Percentiles rank a stretch among this genome's conserved stretches.
Conservation (phyloP, 2,888 invertebrate genomes). For the Camptogramma bilineatum region DNA sequence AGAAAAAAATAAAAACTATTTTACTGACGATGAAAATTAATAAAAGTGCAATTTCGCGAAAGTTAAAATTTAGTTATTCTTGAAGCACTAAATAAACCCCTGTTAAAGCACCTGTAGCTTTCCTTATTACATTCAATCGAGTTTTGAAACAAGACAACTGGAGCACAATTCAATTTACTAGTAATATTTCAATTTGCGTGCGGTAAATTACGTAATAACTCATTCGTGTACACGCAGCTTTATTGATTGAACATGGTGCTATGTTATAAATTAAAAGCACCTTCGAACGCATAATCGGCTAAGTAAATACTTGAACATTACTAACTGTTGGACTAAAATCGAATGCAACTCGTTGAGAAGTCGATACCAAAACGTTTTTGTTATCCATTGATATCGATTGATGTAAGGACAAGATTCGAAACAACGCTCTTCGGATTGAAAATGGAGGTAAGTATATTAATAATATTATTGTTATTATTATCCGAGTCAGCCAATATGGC, state of each 20-base stretch:
- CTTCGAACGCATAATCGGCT: constrained; percentile 70
- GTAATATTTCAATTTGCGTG: constrained; percentile 44
- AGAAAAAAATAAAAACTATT: too few species aligned
- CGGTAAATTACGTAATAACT: constrained; percentile 42
- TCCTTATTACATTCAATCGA: constrained; percentile 30
- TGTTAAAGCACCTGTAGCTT: constrained; percentile 29
- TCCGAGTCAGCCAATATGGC: too few species aligned
- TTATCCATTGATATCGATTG: too few species aligned
- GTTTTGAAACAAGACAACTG: constrained; percentile 36
- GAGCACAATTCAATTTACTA: constrained; percentile 39
- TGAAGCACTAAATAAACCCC: constrained; percentile 21
- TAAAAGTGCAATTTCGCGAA: too few species aligned
- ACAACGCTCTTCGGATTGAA: too few species aligned
- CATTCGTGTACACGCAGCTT: constrained; percentile 44
- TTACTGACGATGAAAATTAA: too few species aligned
- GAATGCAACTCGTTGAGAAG: constrained; percentile 33
- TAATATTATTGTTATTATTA: too few species aligned
- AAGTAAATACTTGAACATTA: constrained; percentile 60
- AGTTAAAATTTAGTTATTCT: background rate
- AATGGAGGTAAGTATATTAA: too few species aligned
- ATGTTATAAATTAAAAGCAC: constrained; percentile 72
- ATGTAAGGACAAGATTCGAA: too few species aligned
- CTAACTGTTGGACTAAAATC: constrained; percentile 43
- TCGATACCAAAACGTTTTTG: too few species aligned
- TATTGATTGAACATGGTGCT: constrained; percentile 51